Percentiles rank a stretch among this genome's conserved stretches.
These are phyloP conservation scores for Nemurella pictetii DNA, from an alignment of 2,888 invertebrate genomes.

Conservation along the genomic window DNA sequence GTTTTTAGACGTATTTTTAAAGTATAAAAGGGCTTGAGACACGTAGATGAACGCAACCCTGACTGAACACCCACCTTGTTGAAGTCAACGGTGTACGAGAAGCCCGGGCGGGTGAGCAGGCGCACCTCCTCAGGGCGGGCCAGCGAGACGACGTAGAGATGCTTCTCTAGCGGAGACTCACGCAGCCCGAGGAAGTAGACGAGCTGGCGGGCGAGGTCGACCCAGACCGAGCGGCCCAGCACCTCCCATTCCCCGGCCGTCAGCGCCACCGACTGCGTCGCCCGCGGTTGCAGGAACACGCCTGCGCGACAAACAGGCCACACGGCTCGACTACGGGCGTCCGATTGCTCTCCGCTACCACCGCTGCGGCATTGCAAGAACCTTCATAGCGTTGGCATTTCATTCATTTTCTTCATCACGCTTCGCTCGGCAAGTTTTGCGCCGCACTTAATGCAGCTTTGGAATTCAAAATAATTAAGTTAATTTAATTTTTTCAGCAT, in stretches of 20 bases:
- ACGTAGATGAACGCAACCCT: not conserved
- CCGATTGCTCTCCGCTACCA: no score
- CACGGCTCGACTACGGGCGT: no score
- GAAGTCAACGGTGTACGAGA: conserved; percentile 81
- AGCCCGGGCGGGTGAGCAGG: conserved; percentile 79
- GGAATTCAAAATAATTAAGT: no score
- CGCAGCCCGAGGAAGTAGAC: conserved; percentile 90
- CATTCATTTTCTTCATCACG: no score
- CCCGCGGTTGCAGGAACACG: conserved; percentile 41
- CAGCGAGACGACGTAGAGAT: conserved; percentile 83
- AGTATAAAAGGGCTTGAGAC: no score
- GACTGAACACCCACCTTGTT: conserved; percentile 61
- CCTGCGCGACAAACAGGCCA: no score
- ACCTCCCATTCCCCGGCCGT: conserved; percentile 96
- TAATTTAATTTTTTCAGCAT: no score
- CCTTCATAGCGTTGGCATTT: no score
- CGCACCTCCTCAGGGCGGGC: conserved; percentile 71
- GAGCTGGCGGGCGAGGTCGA: conserved; percentile 74
- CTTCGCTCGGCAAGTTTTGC: no score
- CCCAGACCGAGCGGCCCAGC: conserved; percentile 82
- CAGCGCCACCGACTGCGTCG: conserved; percentile 62
- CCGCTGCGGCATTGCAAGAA: no score
- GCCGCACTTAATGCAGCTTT: no score
- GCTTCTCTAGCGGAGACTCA: conserved; percentile 90
- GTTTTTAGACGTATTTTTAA: no score